These are phyloP conservation scores for Thereva unica DNA, from an alignment of 2,888 invertebrate species.

Conservation along the genomic window DNA sequence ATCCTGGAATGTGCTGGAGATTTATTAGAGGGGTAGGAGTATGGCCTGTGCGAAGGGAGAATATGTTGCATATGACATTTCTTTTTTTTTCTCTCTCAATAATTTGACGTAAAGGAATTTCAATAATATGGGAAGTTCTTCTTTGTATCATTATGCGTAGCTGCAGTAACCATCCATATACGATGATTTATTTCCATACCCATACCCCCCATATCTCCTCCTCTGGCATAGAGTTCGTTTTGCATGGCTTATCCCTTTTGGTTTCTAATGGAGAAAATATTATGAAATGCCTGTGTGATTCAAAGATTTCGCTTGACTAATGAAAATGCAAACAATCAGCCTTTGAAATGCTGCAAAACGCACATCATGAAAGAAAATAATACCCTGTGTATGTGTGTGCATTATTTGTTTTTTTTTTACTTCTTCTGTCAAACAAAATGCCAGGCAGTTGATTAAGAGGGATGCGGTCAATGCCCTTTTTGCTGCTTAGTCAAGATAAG, in stretches of 20 bases:
- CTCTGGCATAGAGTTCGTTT: too few relatives aligned
- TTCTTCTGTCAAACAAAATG: too few relatives aligned
- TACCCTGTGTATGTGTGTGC: too few relatives aligned
- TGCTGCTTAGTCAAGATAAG: too few relatives aligned
- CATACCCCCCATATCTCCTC: slow-evolving; percentile 11
- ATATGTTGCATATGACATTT: slow-evolving; percentile 20
- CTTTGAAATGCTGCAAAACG: slow-evolving; percentile 25
- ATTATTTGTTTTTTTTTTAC: too few relatives aligned
- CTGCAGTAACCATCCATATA: not conserved
- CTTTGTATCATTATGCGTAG: slow-evolving; percentile 34
- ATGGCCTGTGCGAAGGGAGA: not conserved
- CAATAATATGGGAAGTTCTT: slow-evolving; percentile 34
- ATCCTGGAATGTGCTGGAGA: slow-evolving; percentile 11
- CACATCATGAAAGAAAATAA: too few relatives aligned
- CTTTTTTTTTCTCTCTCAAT: slow-evolving; percentile 17
- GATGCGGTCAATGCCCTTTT: too few relatives aligned
- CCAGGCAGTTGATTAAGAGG: too few relatives aligned
- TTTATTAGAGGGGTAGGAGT: too few relatives aligned
- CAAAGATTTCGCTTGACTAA: slow-evolving; percentile 33
- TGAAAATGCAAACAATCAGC: slow-evolving; percentile 35
- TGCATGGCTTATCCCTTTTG: not conserved
- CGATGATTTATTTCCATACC: not conserved
- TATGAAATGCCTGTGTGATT: slow-evolving; percentile 26
- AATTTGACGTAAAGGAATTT: slow-evolving; percentile 40
- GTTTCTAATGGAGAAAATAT: slow-evolving; percentile 30